These are phyloP conservation scores for Babyrousa celebensis DNA, from an alignment of 2,797 vertebrate genomes.

Conservation along the genomic window DNA sequence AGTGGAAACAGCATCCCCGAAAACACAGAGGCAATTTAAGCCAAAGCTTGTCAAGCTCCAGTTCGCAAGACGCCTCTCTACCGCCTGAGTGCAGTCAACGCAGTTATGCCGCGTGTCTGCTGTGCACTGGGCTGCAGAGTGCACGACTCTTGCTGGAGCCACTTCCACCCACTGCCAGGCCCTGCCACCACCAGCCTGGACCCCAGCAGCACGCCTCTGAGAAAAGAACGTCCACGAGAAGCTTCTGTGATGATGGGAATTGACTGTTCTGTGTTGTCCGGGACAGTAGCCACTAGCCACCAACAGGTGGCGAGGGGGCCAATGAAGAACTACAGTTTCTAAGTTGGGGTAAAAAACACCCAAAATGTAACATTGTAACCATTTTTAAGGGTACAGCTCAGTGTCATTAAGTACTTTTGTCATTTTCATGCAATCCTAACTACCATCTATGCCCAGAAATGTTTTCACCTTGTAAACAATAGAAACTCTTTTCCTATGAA, in stretches of 20 bases:
- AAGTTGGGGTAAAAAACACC: not conserved
- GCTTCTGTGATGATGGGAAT: accelerated
- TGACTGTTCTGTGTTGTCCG: not conserved
- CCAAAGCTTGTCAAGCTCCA: not conserved
- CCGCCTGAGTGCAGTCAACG: accelerated
- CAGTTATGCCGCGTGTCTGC: accelerated
- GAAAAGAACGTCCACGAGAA: accelerated
- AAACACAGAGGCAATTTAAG: not conserved
- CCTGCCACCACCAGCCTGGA: accelerated
- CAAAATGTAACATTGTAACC: no score
- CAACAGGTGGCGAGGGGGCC: not conserved
- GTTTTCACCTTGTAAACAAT: not conserved
- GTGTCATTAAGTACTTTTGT: accelerated
- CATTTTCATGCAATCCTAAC: accelerated
- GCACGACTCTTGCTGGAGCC: accelerated
- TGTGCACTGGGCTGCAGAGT: accelerated
- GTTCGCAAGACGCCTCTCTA: accelerated
- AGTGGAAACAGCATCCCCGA: not conserved
- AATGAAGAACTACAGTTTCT: not conserved
- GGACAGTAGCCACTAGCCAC: no score
- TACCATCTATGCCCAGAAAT: not conserved
- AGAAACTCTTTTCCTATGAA: not conserved
- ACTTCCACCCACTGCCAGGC: accelerated
- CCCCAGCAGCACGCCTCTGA: not conserved
- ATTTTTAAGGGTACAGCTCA: not conserved